Base-by-base conservation (phyloP, 2,113 vertebrate genomes). In the Halichoeres trimaculatus region DNA sequence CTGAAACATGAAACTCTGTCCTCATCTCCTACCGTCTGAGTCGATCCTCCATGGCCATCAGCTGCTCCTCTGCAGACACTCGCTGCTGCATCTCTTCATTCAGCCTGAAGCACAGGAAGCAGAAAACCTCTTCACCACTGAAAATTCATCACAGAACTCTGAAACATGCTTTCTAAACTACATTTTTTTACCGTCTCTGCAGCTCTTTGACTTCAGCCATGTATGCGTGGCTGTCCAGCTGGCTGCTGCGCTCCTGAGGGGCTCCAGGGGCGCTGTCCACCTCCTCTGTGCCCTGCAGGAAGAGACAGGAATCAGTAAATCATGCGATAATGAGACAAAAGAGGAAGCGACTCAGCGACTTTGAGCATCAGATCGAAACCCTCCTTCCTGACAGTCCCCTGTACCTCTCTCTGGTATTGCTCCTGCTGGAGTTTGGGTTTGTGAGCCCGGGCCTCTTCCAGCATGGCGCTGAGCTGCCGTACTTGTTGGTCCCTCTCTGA, bases 401-500 rank as follows among this genome's bases (percentile, higher is more conserved):
- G 23, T 10, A 96, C 96, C 93, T 94, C 88, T 62, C 79, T 93
- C 81, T 94, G 94, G 53, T 93, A 89, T 22, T 89, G 93, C 4
- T 93, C 89, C 54, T 91, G 90, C 53, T 76, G 19, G 0, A 76
- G 16, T 53, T 91, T 94, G 57, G 93, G 61, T 13, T 68, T 82
- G 13, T 88, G 88, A 17, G 78, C 56, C 7, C 56, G 56, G 8
- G 78, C 91, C 40, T 97, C 95, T 81, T 94, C 94, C 66, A 87
- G 36, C 64, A 95, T 86, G 75, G 78, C 88, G 36, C 87, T 89
- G 48, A 97, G 88, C 11, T 94, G 94, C 43, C 89, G 90, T 55
- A 96, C 86, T 52, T 96, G 94, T 62, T 95, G 94, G 81, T 98
- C 96, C 45, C 94, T 94, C 69, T 96, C 96, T 4, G 95, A 92